Percentiles rank a stretch among this genome's conserved stretches.
These are phyloP conservation scores for Synanthedon tipuliformis DNA, from an alignment of 2,888 invertebrate genomes.

Conservation along the genomic window DNA sequence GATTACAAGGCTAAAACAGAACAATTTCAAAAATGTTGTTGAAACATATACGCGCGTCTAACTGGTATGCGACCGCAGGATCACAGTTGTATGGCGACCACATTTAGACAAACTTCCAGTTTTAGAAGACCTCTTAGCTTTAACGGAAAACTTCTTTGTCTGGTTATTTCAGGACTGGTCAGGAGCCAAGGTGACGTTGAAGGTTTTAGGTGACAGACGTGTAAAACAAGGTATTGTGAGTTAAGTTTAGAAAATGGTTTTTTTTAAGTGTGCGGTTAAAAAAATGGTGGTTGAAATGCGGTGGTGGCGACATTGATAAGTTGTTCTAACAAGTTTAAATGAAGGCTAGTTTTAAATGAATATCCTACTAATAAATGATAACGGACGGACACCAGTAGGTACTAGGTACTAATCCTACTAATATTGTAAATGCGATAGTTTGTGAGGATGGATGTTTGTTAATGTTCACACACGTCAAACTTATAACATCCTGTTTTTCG, in stretches of 20 bases:
- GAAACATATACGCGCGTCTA: slow-evolving; percentile 32
- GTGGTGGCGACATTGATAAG: too few relatives aligned
- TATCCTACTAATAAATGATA: too few relatives aligned
- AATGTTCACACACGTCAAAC: too few relatives aligned
- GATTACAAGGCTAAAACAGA: slow-evolving; percentile 24
- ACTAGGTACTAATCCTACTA: too few relatives aligned
- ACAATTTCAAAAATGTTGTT: slow-evolving; percentile 51
- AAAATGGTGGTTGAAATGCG: neutral
- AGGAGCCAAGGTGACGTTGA: neutral
- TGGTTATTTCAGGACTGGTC: neutral
- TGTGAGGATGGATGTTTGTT: too few relatives aligned
- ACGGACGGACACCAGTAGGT: too few relatives aligned
- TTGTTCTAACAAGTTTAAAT: too few relatives aligned
- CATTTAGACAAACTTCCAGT: neutral
- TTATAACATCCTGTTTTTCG: too few relatives aligned
- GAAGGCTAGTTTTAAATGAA: too few relatives aligned
- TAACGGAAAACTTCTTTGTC: neutral
- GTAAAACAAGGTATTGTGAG: neutral
- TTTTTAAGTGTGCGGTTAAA: neutral
- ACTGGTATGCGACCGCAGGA: slow-evolving; percentile 43
- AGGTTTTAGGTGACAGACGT: neutral
- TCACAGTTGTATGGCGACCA: slow-evolving; percentile 18
- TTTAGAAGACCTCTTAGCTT: neutral
- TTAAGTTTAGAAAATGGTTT: neutral
- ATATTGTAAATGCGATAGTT: too few relatives aligned